A percentile compares a stretch with the other conserved stretches of the same genome.
Evolutionary conservation across 2,888 invertebrate species (phyloP).

Genomic region (Zootermopsis nevadensis): DNA sequence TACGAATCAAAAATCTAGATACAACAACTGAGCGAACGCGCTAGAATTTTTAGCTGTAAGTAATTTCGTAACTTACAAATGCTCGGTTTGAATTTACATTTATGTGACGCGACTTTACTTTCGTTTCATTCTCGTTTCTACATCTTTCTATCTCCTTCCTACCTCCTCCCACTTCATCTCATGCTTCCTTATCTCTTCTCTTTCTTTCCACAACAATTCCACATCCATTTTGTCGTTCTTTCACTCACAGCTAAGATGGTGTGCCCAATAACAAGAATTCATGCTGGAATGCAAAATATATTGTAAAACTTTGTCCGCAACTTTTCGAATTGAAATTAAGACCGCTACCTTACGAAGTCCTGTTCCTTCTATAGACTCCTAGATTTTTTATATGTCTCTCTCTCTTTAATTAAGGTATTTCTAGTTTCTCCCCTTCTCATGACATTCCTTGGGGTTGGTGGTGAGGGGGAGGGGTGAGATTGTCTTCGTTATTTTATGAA

Average conservation of each 20-base stretch:
- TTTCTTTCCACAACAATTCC: conserved; percentile 18
- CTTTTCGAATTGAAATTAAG: conserved; percentile 41
- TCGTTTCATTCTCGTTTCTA: not conserved
- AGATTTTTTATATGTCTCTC: conserved; percentile 24
- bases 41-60: too few species aligned
- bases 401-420: conserved; percentile 45
- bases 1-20: too few species aligned
- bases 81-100: not conserved
- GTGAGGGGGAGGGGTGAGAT: conserved; percentile 15
- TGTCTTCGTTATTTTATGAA: conserved; percentile 39
- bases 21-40: too few species aligned
- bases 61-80: too few species aligned
- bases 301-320: conserved; percentile 31
- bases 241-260: not conserved
- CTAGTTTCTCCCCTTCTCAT: not conserved
- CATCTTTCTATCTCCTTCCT: not conserved
- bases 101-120: not conserved
- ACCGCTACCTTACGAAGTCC: not conserved
- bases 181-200: conserved; percentile 15
- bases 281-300: conserved; percentile 22
- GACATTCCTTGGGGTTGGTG: conserved; percentile 2
- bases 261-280: not conserved
- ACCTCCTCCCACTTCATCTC: not conserved
- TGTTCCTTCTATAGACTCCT: not conserved
- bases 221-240: not conserved